phyloP scores from a whole-genome alignment of 2,113 vertebrate species.

The Pelecanoides urinatrix region DNA sequence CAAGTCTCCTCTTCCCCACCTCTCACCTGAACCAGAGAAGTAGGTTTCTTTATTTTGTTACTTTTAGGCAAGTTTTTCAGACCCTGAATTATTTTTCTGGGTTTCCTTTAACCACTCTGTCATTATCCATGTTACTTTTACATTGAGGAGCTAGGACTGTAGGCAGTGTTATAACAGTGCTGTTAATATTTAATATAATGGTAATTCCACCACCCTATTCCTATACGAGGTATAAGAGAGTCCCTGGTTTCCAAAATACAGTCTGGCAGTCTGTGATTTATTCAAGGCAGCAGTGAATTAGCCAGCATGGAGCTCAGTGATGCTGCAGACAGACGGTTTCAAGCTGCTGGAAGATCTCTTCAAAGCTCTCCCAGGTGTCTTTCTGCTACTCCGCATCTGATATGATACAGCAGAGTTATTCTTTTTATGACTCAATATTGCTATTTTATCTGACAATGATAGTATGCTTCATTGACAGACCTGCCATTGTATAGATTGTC shows the following conservation, averaged over 20 bases:
- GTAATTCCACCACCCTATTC: neutral
- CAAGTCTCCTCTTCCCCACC: neutral
- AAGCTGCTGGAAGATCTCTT: constrained; percentile 32
- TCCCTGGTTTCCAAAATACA: neutral
- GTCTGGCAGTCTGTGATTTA: constrained; percentile 26
- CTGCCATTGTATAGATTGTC: neutral
- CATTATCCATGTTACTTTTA: neutral
- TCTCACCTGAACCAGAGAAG: neutral
- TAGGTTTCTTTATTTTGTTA: neutral
- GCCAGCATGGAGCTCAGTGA: neutral
- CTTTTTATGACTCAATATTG: constrained; percentile 6
- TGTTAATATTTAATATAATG: constrained; percentile 18
- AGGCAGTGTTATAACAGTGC: neutral
- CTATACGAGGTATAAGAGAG: neutral
- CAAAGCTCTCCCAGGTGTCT: constrained; percentile 34
- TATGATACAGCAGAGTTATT: constrained; percentile 21
- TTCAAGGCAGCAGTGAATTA: constrained; percentile 11
- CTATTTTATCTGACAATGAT: constrained; percentile 13
- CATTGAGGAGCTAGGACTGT: neutral
- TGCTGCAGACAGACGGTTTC: constrained; percentile 22
- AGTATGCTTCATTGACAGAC: neutral
- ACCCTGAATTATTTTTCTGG: neutral
- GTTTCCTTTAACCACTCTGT: neutral
- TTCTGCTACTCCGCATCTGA: constrained; percentile 17
- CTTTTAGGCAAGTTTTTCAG: neutral